phyloP scores from a whole-genome alignment of 2,888 invertebrate species.

The Drosophila villosipedis region DNA sequence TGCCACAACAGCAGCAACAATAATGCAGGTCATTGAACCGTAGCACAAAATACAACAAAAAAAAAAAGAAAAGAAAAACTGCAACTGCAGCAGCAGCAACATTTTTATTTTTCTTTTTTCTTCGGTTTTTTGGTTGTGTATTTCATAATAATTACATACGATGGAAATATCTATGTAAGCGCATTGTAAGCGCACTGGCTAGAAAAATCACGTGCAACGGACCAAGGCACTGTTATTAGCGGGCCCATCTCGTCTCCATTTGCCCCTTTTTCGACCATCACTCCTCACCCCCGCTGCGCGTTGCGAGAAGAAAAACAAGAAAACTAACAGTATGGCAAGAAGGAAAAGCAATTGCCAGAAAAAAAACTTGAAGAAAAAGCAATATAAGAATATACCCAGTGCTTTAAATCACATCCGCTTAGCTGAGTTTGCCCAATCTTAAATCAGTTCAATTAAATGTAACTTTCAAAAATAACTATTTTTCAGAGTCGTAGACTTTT shows the following conservation, averaged over 20 bases:
- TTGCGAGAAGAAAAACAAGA: conserved; percentile 31
- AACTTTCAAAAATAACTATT: neutral
- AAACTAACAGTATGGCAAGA: conserved; percentile 33
- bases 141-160: conserved; percentile 77
- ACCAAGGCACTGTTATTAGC: conserved; percentile 64
- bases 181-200: conserved; percentile 51
- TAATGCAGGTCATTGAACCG: conserved; percentile 67
- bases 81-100: conserved; percentile 66
- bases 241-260: conserved; percentile 40
- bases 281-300: conserved; percentile 1
- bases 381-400: conserved; percentile 20
- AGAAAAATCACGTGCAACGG: conserved; percentile 73
- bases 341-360: conserved; percentile 34
- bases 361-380: conserved; percentile 1
- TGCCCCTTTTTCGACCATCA: conserved; percentile 8
- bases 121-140: conserved; percentile 35
- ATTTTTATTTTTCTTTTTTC: conserved; percentile 35
- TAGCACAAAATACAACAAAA: conserved; percentile 19
- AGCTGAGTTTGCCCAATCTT: neutral
- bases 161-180: conserved; percentile 33
- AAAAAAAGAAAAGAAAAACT: conserved; percentile 35
- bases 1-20: conserved; percentile 60
- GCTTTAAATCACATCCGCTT: neutral
- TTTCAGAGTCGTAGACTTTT: neutral
- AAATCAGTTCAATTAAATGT: neutral